Evolutionary conservation across 2,113 vertebrate species (phyloP).

Genomic region (Piprites chloris): DNA sequence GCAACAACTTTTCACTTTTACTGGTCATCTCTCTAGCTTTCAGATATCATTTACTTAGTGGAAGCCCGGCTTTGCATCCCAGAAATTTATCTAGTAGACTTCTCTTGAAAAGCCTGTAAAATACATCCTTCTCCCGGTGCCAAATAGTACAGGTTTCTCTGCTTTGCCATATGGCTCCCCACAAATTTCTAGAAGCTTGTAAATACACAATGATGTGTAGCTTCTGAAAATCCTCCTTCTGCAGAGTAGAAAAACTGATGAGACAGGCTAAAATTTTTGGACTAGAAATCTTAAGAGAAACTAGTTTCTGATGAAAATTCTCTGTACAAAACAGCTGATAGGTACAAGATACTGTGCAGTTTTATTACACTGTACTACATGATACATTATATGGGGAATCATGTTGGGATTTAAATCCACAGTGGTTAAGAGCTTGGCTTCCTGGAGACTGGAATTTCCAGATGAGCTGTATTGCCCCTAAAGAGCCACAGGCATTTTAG

Average conservation of each 20-base stretch:
- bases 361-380: background rate
- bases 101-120: background rate
- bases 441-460: background rate
- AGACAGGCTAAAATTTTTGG: background rate
- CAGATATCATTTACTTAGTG: background rate
- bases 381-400: background rate
- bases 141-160: background rate
- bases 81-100: background rate
- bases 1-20: background rate
- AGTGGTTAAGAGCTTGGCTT: background rate
- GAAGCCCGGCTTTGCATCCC: background rate
- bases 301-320: background rate
- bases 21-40: background rate
- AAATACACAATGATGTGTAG: background rate
- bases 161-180: background rate
- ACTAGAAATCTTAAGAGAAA: background rate
- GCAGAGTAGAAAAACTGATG: background rate
- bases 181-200: background rate
- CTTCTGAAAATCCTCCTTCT: background rate
- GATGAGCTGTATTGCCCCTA: background rate
- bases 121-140: background rate
- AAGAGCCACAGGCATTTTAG: background rate
- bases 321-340: background rate
- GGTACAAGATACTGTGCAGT: background rate
- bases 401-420: background rate